Conservation (phyloP, 2,113 vertebrate species). For the Astatoreochromis straeleni region DNA sequence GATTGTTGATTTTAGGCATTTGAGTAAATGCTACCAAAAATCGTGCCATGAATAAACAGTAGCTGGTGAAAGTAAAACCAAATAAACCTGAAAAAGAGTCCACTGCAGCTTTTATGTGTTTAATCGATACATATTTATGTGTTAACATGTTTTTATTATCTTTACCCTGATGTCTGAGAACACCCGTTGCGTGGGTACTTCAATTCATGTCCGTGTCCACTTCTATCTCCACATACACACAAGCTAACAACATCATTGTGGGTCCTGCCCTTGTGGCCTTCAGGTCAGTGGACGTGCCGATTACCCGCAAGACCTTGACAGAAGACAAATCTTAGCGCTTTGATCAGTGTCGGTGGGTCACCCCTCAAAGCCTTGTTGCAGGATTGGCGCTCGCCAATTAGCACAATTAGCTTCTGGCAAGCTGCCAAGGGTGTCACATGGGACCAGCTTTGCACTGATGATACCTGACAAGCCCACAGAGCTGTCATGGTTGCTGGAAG, state of each 20-base stretch:
- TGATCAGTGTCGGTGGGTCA: conserved; percentile 79
- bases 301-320: conserved; percentile 77
- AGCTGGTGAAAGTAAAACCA: not conserved
- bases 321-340: conserved; percentile 76
- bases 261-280: conserved; percentile 62
- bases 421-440: conserved; percentile 73
- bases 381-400: conserved; percentile 82
- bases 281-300: conserved; percentile 75
- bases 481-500: conserved; percentile 48
- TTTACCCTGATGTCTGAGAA: not conserved
- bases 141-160: not conserved
- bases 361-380: conserved; percentile 81
- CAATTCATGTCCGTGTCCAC: not conserved
- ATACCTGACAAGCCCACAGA: conserved; percentile 71
- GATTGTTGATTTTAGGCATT: not conserved
- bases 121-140: not conserved
- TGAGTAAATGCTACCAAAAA: not conserved
- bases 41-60: not conserved
- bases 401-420: conserved; percentile 79
- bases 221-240: conserved; percentile 23
- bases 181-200: not conserved
- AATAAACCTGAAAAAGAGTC: not conserved
- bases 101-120: not conserved
- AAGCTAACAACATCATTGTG: conserved; percentile 23
- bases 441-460: conserved; percentile 74